A percentile compares a stretch with the other conserved stretches of the same genome.
Evolutionary conservation across 2,888 invertebrate genomes (phyloP).

Genomic region (Pogonocherus hispidulus): DNA sequence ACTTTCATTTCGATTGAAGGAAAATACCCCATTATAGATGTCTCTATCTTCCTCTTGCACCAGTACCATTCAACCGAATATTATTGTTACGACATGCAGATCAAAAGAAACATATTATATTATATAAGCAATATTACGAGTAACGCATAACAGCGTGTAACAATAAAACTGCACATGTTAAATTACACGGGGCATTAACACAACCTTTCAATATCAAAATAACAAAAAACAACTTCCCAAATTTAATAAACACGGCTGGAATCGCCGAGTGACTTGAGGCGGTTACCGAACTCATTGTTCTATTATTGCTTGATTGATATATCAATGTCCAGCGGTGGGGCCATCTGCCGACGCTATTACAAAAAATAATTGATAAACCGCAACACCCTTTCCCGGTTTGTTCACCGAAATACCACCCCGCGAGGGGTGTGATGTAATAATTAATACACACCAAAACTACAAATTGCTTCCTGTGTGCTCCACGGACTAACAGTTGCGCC

Average conservation of each 20-base stretch:
- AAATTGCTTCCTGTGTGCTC: conserved; percentile 55
- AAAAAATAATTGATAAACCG: conserved; percentile 49
- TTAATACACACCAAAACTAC: conserved; percentile 52
- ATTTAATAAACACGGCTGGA: conserved; percentile 9
- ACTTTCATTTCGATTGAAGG: too few species aligned
- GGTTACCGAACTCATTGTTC: conserved; percentile 32
- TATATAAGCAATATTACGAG: too few species aligned
- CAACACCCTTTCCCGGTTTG: conserved; percentile 33
- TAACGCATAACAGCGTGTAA: background rate
- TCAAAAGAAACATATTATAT: too few species aligned
- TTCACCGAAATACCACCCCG: background rate
- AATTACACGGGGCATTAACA: background rate
- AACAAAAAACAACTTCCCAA: conserved; percentile 5
- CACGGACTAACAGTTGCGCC: conserved; percentile 29
- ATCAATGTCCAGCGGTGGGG: conserved; percentile 52
- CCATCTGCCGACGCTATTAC: conserved; percentile 47
- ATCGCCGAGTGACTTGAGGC: background rate
- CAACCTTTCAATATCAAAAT: background rate
- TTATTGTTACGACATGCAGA: too few species aligned
- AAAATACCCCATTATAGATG: too few species aligned
- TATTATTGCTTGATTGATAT: conserved; percentile 50
- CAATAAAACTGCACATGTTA: conserved; percentile 4
- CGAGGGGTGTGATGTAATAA: conserved; percentile 50
- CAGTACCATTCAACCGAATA: too few species aligned
- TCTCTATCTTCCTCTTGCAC: too few species aligned